phyloP scores from a whole-genome alignment of 2,888 invertebrate species.

The Hypomecis atomaria region DNA sequence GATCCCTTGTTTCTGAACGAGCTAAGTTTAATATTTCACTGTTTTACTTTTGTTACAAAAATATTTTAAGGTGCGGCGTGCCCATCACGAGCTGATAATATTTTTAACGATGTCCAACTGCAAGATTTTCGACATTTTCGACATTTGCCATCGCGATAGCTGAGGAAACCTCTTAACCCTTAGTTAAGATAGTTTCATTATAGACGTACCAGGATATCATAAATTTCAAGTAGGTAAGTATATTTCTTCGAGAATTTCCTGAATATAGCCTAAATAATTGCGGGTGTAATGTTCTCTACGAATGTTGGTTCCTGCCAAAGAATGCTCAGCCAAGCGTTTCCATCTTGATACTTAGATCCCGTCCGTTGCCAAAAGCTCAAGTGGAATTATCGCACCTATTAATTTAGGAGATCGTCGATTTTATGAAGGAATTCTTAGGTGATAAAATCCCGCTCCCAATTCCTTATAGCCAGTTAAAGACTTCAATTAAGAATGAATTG shows the following conservation, averaged over 20 bases:
- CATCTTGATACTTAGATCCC: conserved; percentile 38
- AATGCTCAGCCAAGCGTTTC: conserved; percentile 31
- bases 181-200: neutral
- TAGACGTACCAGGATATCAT: neutral
- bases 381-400: conserved; percentile 49
- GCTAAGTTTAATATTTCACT: too few relatives aligned
- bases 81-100: too few relatives aligned
- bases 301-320: conserved; percentile 33
- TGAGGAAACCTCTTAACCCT: too few relatives aligned
- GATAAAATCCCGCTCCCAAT: conserved; percentile 50
- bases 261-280: neutral
- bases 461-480: conserved; percentile 49
- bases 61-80: too few relatives aligned
- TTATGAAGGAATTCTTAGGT: conserved; percentile 51
- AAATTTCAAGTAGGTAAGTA: neutral
- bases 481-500: conserved; percentile 48
- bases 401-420: conserved; percentile 49
- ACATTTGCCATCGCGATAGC: too few relatives aligned
- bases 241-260: neutral
- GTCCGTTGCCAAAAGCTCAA: conserved; percentile 42
- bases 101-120: too few relatives aligned
- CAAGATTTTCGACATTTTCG: too few relatives aligned
- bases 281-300: conserved; percentile 9
- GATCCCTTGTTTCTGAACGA: too few relatives aligned
- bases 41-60: too few relatives aligned